Percentiles rank a stretch among this genome's conserved stretches.
Conservation (phyloP, 2,113 vertebrate genomes). For the Lipotes vexillifer region DNA sequence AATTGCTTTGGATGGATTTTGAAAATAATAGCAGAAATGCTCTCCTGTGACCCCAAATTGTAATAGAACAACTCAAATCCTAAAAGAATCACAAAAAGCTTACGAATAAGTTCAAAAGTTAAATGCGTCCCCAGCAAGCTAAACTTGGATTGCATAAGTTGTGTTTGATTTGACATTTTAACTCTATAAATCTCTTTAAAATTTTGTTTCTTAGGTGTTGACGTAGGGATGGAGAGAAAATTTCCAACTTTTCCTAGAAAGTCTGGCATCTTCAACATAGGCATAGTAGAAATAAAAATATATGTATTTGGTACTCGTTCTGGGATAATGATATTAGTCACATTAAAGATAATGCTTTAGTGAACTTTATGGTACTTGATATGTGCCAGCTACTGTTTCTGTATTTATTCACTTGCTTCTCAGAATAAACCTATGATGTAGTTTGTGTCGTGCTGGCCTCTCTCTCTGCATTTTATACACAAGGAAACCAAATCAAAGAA, state of each 20-base stretch:
- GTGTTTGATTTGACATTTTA: neutral
- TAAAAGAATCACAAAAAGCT: neutral
- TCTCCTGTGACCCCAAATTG: neutral
- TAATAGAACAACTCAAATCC: neutral
- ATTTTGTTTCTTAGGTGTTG: neutral
- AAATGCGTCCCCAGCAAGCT: neutral
- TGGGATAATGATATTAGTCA: neutral
- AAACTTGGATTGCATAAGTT: neutral
- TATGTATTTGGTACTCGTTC: neutral
- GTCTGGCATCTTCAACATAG: neutral
- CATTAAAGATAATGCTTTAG: neutral
- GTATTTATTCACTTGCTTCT: neutral
- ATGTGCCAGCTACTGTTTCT: neutral
- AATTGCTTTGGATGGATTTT: neutral
- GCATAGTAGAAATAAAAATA: neutral
- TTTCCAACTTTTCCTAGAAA: neutral
- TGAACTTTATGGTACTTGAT: neutral
- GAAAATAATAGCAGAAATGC: neutral
- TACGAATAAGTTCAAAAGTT: neutral
- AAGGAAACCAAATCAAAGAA: neutral
- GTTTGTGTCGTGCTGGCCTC: neutral
- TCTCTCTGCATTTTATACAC: neutral
- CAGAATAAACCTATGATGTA: neutral
- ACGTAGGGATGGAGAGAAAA: neutral
- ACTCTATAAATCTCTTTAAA: neutral